Conservation (phyloP, 2,888 invertebrate species). For the Helicoverpa assulta region DNA sequence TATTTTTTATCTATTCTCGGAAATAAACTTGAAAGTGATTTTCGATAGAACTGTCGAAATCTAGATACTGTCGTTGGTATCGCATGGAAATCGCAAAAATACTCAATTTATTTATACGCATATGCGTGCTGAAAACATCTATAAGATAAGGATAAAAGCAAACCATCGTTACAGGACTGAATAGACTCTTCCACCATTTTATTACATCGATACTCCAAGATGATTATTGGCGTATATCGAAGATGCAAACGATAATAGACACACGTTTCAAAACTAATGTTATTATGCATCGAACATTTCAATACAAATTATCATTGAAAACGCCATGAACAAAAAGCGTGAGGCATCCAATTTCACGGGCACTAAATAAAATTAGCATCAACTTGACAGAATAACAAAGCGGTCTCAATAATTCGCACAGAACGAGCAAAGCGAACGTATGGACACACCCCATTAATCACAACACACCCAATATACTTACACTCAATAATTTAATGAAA, state of each 20-base stretch:
- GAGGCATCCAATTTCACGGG: constrained; percentile 86
- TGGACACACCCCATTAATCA: constrained; percentile 79
- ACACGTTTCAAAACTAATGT: constrained; percentile 66
- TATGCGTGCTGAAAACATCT: constrained; percentile 37
- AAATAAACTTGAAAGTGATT: constrained; percentile 4
- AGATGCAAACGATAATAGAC: constrained; percentile 63
- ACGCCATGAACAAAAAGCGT: constrained; percentile 74
- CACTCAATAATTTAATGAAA: constrained; percentile 78
- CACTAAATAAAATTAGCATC: constrained; percentile 89
- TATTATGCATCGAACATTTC: constrained; percentile 79
- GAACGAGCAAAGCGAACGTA: constrained; percentile 80
- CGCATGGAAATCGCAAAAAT: constrained; percentile 21
- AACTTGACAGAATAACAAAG: constrained; percentile 85
- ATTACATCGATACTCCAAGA: constrained; percentile 72
- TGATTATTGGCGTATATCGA: constrained; percentile 68
- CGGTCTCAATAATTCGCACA: constrained; percentile 85
- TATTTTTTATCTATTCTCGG: neutral
- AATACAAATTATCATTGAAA: constrained; percentile 78
- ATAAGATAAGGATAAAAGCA: constrained; percentile 85
- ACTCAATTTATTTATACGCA: constrained; percentile 44
- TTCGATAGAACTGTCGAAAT: neutral
- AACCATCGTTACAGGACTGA: constrained; percentile 78
- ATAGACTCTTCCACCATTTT: constrained; percentile 79
- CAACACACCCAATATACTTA: constrained; percentile 70
- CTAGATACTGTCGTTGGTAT: constrained; percentile 7